Evolutionary conservation across 2,113 vertebrate genomes (phyloP).

Genomic region (Microtus ochrogaster): DNA sequence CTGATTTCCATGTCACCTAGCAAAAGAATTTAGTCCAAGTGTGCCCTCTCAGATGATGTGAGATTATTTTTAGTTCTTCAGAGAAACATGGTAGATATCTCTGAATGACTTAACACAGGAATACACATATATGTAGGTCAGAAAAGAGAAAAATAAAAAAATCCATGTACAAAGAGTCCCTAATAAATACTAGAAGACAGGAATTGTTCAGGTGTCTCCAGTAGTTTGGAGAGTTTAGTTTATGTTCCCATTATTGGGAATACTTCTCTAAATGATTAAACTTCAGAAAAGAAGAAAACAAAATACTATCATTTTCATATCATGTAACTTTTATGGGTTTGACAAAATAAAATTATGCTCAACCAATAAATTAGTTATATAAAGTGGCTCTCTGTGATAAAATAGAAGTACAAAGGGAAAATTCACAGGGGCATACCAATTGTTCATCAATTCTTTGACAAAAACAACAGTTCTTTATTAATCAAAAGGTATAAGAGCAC

Average conservation of each 20-base stretch:
- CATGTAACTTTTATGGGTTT: not conserved
- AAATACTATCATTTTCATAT: not conserved
- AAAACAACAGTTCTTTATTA: not conserved
- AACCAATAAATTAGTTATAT: not conserved
- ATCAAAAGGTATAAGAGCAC: not conserved
- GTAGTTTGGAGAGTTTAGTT: not conserved
- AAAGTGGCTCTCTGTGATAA: not conserved
- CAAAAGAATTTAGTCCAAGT: not conserved
- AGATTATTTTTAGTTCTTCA: not conserved
- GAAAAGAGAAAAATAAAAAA: slow-evolving; percentile 22
- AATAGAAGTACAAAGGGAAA: not conserved
- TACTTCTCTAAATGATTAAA: not conserved
- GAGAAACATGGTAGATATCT: not conserved
- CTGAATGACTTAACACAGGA: not conserved
- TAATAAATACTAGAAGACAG: not conserved
- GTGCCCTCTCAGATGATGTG: not conserved
- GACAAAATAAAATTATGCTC: slow-evolving; percentile 10
- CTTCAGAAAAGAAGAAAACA: slow-evolving; percentile 11
- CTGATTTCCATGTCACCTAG: not conserved
- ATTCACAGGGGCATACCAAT: not conserved
- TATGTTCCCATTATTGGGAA: not conserved
- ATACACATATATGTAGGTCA: not conserved
- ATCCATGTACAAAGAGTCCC: not conserved
- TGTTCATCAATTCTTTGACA: not conserved
- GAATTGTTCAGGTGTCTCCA: not conserved